Evolutionary conservation across 2,113 vertebrate genomes (phyloP).

Genomic region (human): DNA sequence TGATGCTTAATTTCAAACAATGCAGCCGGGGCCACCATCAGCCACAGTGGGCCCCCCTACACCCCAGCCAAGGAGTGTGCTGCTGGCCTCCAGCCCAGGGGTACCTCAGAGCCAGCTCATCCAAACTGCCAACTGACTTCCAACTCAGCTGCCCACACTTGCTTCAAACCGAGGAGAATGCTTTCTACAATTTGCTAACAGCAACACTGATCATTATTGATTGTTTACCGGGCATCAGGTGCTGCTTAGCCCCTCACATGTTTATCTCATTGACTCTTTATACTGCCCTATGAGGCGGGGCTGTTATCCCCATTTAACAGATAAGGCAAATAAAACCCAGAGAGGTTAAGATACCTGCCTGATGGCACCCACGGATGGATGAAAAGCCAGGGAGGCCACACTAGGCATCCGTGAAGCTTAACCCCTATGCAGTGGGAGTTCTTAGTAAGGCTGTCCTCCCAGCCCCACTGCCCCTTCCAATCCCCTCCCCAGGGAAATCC

Average conservation of each 20-base stretch:
- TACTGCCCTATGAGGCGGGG: not conserved
- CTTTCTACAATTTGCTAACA: too few relatives aligned
- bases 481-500: not conserved
- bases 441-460: not conserved
- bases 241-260: not conserved
- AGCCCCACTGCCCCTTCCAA: not conserved
- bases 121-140: not conserved
- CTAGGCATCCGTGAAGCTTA: accelerated
- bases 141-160: not conserved
- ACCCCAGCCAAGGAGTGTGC: not conserved
- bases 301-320: not conserved
- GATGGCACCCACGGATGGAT: not conserved
- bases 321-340: not conserved
- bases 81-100: not conserved
- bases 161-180: not conserved
- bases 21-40: not conserved
- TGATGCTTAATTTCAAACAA: not conserved
- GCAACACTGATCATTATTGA: too few relatives aligned
- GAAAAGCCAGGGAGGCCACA: not conserved
- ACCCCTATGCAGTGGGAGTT: not conserved
- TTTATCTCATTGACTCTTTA: not conserved
- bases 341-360: not conserved
- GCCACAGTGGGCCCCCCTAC: not conserved
- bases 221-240: accelerated
- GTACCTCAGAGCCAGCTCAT: not conserved